These are phyloP conservation scores for Phymanthus crucifer DNA, from an alignment of 92 coral and sea anemone genomes.

Conservation along the genomic window DNA sequence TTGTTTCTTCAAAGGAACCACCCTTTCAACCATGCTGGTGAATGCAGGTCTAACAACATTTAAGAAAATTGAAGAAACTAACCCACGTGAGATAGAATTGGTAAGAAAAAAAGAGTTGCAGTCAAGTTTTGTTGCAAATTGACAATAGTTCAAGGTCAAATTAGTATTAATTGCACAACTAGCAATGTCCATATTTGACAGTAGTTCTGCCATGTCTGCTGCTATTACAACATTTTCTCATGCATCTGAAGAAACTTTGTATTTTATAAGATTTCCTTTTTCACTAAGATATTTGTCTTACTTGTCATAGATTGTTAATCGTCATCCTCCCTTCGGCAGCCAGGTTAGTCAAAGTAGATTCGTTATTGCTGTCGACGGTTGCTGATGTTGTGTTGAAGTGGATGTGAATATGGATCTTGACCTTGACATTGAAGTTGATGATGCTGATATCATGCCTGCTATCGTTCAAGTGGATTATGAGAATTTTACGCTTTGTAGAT, in stretches of 20 bases:
- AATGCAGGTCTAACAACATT: conserved; percentile 94
- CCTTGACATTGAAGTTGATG: not conserved
- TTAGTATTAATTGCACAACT: no score
- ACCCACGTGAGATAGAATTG: conserved; percentile 96
- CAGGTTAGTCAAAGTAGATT: conserved; percentile 60
- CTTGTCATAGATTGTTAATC: conserved; percentile 83
- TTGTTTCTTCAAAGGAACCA: conserved; percentile 56
- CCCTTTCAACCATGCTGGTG: conserved; percentile 93
- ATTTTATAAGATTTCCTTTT: not conserved
- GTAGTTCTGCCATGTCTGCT: no score
- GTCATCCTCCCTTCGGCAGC: conserved; percentile 99
- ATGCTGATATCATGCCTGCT: not conserved
- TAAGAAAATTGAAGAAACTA: conserved; percentile 88
- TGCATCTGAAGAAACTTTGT: not conserved
- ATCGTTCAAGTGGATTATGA: not conserved
- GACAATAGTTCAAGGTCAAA: no score
- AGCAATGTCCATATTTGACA: not conserved
- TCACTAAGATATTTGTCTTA: not conserved
- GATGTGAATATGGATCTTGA: not conserved
- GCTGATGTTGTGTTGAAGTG: not conserved
- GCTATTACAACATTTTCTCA: not conserved
- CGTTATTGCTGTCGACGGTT: no score
- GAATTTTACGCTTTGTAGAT: conserved; percentile 46
- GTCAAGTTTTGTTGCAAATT: not conserved
- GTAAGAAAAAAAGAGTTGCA: conserved; percentile 36